phyloP scores from a whole-genome alignment of 2,797 vertebrate genomes.

The Pseudotriccus pelzelni region DNA sequence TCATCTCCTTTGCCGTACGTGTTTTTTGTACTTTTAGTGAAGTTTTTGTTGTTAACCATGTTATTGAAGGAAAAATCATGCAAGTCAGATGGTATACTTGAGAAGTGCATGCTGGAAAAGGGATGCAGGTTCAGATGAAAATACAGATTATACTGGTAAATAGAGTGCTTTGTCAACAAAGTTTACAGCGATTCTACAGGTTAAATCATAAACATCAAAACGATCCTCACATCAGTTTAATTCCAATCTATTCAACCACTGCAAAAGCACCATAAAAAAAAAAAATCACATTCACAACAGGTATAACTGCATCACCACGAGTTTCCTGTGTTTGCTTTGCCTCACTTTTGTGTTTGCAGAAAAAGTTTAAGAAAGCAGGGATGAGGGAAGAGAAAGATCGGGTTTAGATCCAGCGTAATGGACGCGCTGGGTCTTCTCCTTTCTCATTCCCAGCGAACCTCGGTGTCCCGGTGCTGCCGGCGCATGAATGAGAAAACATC shows the following conservation, averaged over 20 bases:
- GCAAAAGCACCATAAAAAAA: not conserved
- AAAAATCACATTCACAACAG: rapidly evolving
- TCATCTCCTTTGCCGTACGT: not conserved
- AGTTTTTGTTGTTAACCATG: not conserved
- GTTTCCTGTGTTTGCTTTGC: not conserved
- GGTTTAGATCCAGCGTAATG: rapidly evolving
- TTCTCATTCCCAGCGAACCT: rapidly evolving
- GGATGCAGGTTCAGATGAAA: not conserved
- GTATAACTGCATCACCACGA: not conserved
- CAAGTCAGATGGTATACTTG: not conserved
- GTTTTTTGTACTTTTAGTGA: not conserved
- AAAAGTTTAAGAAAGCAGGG: rapidly evolving
- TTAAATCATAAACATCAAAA: not conserved
- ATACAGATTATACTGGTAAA: not conserved
- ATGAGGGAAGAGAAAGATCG: rapidly evolving
- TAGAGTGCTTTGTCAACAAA: not conserved
- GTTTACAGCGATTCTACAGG: not conserved
- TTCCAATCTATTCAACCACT: not conserved
- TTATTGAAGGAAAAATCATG: not conserved
- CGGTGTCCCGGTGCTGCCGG: rapidly evolving
- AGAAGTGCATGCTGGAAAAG: not conserved
- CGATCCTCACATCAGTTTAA: not conserved
- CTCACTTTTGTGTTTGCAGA: not conserved
- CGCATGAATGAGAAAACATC: not conserved
- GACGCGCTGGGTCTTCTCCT: not conserved